These are phyloP conservation scores for Sinelater perroti DNA, from an alignment of 2,888 invertebrate species.

Conservation along the genomic window DNA sequence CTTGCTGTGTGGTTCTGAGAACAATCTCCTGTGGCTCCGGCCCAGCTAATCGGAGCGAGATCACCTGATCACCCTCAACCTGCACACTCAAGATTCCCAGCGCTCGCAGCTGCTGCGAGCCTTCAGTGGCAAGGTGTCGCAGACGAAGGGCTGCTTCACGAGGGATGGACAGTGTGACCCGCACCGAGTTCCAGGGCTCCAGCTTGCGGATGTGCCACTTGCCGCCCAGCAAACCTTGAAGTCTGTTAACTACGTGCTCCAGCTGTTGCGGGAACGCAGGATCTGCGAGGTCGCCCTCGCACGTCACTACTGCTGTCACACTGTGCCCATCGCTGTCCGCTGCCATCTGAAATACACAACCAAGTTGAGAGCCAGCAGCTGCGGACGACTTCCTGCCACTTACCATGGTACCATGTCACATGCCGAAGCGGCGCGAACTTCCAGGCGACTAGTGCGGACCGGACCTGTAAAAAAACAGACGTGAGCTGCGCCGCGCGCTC, in stretches of 20 bases:
- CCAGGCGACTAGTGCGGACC: too few species aligned
- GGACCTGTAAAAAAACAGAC: too few species aligned
- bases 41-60: conserved; percentile 72
- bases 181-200: conserved; percentile 98
- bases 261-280: conserved; percentile 86
- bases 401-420: conserved; percentile 36
- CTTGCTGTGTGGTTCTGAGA: conserved; percentile 65
- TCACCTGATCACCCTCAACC: conserved; percentile 87
- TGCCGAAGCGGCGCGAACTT: conserved; percentile 26
- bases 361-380: too few species aligned
- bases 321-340: conserved; percentile 86
- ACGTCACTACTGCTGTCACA: conserved; percentile 85
- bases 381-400: neutral
- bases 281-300: conserved; percentile 90
- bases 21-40: conserved; percentile 78
- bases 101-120: conserved; percentile 86
- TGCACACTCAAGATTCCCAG: conserved; percentile 96
- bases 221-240: conserved; percentile 75
- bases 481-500: too few species aligned
- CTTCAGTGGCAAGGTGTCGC: conserved; percentile 90
- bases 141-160: conserved; percentile 93
- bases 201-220: conserved; percentile 76
- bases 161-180: conserved; percentile 97
- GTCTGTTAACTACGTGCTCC: conserved; percentile 77
- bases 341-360: conserved; percentile 70